phyloP scores from a whole-genome alignment of 1,140 invertebrate genomes.

The Meteorus sp. region DNA sequence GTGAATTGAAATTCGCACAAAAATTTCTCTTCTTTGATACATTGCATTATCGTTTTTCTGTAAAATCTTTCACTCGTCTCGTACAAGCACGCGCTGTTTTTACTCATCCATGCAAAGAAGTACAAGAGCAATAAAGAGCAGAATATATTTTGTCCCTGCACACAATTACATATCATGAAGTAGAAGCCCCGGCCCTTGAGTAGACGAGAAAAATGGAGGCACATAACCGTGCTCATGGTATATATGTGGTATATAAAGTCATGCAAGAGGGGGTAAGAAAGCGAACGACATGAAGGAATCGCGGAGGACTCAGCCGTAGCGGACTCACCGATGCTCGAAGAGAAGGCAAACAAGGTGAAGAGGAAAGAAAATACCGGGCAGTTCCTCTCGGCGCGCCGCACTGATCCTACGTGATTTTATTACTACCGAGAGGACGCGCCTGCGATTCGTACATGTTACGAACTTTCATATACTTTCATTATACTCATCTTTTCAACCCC shows the following conservation, averaged over 20 bases:
- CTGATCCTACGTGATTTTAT: constrained; percentile 20
- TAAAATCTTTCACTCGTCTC: too few relatives aligned
- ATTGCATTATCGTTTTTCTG: too few relatives aligned
- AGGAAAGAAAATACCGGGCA: constrained; percentile 5
- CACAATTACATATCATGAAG: too few relatives aligned
- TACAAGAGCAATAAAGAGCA: too few relatives aligned
- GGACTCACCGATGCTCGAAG: not conserved
- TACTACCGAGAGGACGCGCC: not conserved
- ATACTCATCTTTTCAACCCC: too few relatives aligned
- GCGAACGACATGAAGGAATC: constrained; percentile 1
- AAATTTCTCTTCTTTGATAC: too few relatives aligned
- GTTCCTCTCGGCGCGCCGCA: constrained; percentile 15
- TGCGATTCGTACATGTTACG: too few relatives aligned
- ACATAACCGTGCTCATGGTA: not conserved
- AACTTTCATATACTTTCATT: too few relatives aligned
- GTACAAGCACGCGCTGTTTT: too few relatives aligned
- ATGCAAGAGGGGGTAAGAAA: constrained; percentile 9
- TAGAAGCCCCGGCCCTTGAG: constrained; percentile 1
- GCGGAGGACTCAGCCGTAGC: not conserved
- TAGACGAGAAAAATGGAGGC: not conserved
- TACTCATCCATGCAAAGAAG: too few relatives aligned
- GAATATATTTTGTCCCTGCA: too few relatives aligned
- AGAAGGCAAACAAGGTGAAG: not conserved
- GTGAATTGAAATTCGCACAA: too few relatives aligned
- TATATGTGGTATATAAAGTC: not conserved